Evolutionary conservation across 2,888 invertebrate genomes (phyloP).

Genomic region (Crematogaster levior): DNA sequence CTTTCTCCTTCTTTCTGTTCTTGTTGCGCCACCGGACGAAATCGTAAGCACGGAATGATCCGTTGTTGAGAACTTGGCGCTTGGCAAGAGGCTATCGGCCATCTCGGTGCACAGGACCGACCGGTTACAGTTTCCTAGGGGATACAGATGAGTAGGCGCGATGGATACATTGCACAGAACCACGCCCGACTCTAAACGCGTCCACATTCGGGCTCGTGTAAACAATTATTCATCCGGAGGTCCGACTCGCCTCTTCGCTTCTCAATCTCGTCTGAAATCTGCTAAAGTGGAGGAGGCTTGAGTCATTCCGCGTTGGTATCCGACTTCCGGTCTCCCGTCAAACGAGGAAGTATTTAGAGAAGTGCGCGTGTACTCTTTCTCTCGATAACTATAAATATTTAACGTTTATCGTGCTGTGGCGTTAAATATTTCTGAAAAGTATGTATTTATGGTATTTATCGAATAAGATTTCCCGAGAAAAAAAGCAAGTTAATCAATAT

Average conservation of each 20-base stretch:
- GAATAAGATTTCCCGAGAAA: not conserved
- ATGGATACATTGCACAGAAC: slow-evolving; percentile 73
- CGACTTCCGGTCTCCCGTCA: slow-evolving; percentile 58
- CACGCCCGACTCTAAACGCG: slow-evolving; percentile 68
- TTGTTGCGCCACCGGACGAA: not conserved
- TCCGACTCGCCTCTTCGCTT: slow-evolving; percentile 66
- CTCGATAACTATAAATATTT: slow-evolving; percentile 49
- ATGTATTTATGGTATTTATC: slow-evolving; percentile 9
- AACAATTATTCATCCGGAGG: slow-evolving; percentile 74
- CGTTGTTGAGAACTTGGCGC: slow-evolving; percentile 29
- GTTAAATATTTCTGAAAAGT: not conserved
- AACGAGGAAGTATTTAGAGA: slow-evolving; percentile 57
- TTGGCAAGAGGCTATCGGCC: slow-evolving; percentile 59
- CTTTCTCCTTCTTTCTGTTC: not conserved
- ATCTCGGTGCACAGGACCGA: slow-evolving; percentile 66
- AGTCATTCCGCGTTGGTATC: slow-evolving; percentile 50
- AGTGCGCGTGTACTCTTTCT: slow-evolving; percentile 8
- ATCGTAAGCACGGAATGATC: slow-evolving; percentile 42
- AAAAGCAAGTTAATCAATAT: not conserved
- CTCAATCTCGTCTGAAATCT: slow-evolving; percentile 62
- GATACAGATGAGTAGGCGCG: slow-evolving; percentile 72
- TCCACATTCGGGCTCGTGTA: slow-evolving; percentile 66
- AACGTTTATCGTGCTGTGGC: slow-evolving; percentile 3
- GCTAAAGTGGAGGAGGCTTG: slow-evolving; percentile 48
- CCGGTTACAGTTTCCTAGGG: slow-evolving; percentile 58